Percentiles rank a stretch among this genome's conserved stretches.
phyloP scores from a whole-genome alignment of 2,888 invertebrate genomes.

The Drosophila demipolita region DNA sequence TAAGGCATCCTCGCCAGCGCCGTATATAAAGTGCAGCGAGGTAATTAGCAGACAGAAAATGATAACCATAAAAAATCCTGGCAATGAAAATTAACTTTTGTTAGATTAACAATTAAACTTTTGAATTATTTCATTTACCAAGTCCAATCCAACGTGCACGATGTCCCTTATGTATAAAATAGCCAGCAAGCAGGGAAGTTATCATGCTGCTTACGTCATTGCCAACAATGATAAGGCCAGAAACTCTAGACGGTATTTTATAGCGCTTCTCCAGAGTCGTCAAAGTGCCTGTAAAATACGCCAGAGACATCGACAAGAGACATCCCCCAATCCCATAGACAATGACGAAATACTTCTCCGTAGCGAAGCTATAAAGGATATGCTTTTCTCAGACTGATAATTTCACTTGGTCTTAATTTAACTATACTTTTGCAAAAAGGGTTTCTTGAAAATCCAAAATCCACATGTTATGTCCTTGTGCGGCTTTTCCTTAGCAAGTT shows the following conservation, averaged over 20 bases:
- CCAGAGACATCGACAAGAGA: conserved; percentile 88
- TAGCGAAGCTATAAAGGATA: conserved; percentile 77
- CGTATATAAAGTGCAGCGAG: conserved; percentile 89
- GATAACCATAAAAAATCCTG: conserved; percentile 87
- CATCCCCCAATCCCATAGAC: conserved; percentile 89
- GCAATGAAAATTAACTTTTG: neutral
- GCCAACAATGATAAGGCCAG: conserved; percentile 89
- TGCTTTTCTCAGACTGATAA: neutral
- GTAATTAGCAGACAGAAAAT: conserved; percentile 88
- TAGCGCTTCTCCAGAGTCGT: conserved; percentile 90
- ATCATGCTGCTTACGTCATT: conserved; percentile 90
- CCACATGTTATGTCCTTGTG: conserved; percentile 86
- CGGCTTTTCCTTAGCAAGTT: conserved; percentile 16
- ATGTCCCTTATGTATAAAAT: conserved; percentile 89
- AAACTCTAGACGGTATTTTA: conserved; percentile 89
- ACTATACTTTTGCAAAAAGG: conserved; percentile 86
- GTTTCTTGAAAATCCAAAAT: conserved; percentile 87
- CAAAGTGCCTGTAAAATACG: conserved; percentile 90
- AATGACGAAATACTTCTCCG: conserved; percentile 85
- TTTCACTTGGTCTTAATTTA: neutral
- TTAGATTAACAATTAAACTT: neutral
- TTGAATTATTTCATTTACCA: conserved; percentile 61
- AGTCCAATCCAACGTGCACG: conserved; percentile 90
- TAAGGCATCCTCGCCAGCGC: conserved; percentile 88
- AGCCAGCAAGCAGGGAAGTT: conserved; percentile 88